Conservation (phyloP, 2,888 invertebrate species). For the Cosmia trapezina region DNA sequence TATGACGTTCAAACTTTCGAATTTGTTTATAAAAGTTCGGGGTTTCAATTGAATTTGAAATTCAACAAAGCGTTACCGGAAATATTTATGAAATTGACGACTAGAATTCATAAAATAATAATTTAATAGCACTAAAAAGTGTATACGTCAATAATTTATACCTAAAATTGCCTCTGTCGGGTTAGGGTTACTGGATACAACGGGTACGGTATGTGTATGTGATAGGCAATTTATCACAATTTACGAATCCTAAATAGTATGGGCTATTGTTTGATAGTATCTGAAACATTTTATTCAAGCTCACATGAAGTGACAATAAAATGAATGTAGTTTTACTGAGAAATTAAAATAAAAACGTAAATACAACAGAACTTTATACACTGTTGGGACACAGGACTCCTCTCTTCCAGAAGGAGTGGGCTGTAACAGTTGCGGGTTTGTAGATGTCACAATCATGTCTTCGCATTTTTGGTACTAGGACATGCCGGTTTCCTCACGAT, state of each 20-base stretch:
- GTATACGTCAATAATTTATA: constrained; percentile 19
- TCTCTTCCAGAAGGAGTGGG: too few species aligned
- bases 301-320: neutral
- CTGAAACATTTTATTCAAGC: constrained; percentile 20
- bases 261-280: constrained; percentile 30
- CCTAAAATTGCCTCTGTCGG: constrained; percentile 15
- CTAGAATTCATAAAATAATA: constrained; percentile 26
- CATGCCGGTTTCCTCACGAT: neutral
- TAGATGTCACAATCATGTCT: neutral
- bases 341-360: neutral
- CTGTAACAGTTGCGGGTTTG: too few species aligned
- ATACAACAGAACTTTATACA: neutral
- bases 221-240: constrained; percentile 47
- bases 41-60: constrained; percentile 26
- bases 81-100: constrained; percentile 9
- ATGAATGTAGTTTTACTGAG: neutral
- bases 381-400: too few species aligned
- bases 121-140: constrained; percentile 16
- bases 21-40: constrained; percentile 13
- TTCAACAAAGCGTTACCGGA: constrained; percentile 23
- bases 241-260: constrained; percentile 14
- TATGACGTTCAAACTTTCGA: constrained; percentile 25
- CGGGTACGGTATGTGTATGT: constrained; percentile 27
- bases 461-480: neutral
- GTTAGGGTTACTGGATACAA: constrained; percentile 30